Base-by-base conservation (phyloP, 1,140 invertebrate genomes). In the Diorhabda sublineata region DNA sequence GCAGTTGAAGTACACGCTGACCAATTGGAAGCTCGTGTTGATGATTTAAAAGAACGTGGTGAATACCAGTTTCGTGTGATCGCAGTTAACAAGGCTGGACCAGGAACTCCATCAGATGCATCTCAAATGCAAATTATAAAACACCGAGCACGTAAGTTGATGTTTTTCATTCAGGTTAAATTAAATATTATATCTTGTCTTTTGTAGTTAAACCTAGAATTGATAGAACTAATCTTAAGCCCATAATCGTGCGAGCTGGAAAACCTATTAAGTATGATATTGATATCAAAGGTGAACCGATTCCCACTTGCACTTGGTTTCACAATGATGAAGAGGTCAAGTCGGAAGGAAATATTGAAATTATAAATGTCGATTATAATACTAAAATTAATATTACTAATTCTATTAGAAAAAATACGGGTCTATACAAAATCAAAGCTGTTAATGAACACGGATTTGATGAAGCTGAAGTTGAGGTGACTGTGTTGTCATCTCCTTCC, bases 1-100 rank as follows among this genome's bases (percentile, higher is more conserved):
- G 91, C 89, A 5, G 83, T 83, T 65, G 89, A 95, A 85, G 92
- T 96, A 1, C 88, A 92, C 69, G 93, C 92, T n/a, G 88, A 88
- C 73, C 83, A 88, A 65, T 81, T 89, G 0, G 88, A 91, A 71
- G 93, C 88, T 52, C 91, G 92, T 81, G 91, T 99, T 9, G 87
- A 89, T 26, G 93, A 92, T 73, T 82, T 99, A 3, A 95, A 94
- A 73, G 94, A 98, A 82, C 90, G 93, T 58, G 91, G 91, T 57
- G 93, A 97, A 82, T 98, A 95, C 82, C 93, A 98, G 81, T 99
- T 99, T 86, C 86, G 97, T 66, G 88, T 99, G 2, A 88, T 94
- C 74, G 97, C 98, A 6, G 91, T 98, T 26, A 99, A 99, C 83
- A 98, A 98, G 84, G 97, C 96, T 61, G 98, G 98, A 58, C 88